Base-by-base conservation (phyloP, 2,888 invertebrate species). In the Margaritifera margaritifera region DNA sequence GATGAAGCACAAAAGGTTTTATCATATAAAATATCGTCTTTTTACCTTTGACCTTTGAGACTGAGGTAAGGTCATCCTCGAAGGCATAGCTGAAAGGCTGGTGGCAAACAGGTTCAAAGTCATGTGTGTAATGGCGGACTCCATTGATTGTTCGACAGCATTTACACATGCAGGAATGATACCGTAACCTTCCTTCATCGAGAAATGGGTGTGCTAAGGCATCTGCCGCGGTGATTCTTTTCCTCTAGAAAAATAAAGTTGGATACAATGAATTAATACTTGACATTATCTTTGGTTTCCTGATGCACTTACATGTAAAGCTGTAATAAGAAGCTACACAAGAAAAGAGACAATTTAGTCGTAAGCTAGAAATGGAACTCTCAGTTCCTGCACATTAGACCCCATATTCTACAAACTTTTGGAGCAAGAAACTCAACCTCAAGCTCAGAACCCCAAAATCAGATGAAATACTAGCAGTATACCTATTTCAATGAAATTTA, bases 141-240 rank as follows among this genome's bases (percentile, higher is more conserved):
- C 90, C 90, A 63, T 93, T 93, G 69, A 94, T 94, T 91, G 95
- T 96, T 60, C 86, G 86, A 92, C 99, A 99, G 89, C 99, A 99
- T 90, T 95, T 95, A 92, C 99, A 99, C 99, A 99, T 99, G 91
- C 99, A 99, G 77, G 98, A 99, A 92, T 99, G 99, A 92, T 98
- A 99, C 87, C 99, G 94, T 87, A 99, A 93, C 80, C 99, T 93
- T 50, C 99, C 99, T 90, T 99, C 99, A 89, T 98, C 98, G 80
- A 99, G 92, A 91, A 99, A 99, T 11, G 98, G 97, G 92, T 99
- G 99, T 67, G 96, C 95, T 81, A 99, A 92, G 52, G 99, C 99
- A 90, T 98, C 97, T 71, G 95, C 94, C 66, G 98, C 97, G 3
- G 95, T 94, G 90, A 98, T 96, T 86, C 99, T 93, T 91, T 97